Percentiles rank a stretch among this genome's conserved stretches.
Conservation (phyloP, 2,113 vertebrate species). For the Hylia prasina region DNA sequence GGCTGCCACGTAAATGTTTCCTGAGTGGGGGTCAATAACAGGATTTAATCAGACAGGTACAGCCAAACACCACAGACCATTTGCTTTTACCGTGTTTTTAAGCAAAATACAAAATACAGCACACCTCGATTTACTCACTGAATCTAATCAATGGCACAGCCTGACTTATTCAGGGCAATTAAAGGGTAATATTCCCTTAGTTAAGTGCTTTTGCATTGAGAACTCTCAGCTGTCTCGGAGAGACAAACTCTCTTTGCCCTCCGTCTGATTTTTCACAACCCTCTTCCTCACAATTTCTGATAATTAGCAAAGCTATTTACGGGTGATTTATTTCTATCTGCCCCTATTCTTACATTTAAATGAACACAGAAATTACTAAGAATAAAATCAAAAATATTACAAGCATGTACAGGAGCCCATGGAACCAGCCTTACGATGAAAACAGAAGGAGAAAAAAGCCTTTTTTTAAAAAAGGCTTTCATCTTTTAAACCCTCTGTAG, state of each 20-base stretch:
- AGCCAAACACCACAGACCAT: neutral
- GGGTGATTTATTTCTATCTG: neutral
- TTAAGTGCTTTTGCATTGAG: neutral
- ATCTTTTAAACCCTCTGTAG: neutral
- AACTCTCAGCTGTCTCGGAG: neutral
- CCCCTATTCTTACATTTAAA: neutral
- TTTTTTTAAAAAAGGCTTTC: neutral
- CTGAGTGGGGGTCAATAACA: neutral
- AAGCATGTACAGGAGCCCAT: neutral
- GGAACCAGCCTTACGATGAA: neutral
- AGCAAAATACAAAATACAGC: neutral
- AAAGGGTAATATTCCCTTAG: constrained; percentile 5
- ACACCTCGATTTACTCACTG: neutral
- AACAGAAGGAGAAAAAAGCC: neutral
- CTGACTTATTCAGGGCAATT: constrained; percentile 36
- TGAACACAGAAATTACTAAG: neutral
- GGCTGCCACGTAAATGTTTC: neutral
- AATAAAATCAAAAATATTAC: neutral
- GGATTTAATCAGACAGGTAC: neutral
- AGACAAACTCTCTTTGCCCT: constrained; percentile 5
- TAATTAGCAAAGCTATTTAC: constrained; percentile 4
- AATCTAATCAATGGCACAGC: neutral
- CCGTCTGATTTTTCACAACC: neutral
- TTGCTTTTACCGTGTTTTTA: neutral
- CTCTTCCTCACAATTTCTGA: neutral